Evolutionary conservation across 2,113 vertebrate genomes (phyloP).

Genomic region (Dolichallabes microphthalmus): DNA sequence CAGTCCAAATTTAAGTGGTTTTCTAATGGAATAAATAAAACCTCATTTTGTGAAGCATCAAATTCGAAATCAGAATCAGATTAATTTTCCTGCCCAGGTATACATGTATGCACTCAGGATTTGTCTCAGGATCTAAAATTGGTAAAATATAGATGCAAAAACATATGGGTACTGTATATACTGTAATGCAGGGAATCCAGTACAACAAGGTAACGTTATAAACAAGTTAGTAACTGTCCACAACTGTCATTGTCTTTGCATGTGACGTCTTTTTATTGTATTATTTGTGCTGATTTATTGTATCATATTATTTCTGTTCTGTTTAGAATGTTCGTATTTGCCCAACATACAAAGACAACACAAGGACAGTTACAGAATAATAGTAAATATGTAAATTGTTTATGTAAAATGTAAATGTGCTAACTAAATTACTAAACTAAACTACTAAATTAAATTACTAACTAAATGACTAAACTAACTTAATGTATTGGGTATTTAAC

Average conservation of each 20-base stretch:
- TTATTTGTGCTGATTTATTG: no score
- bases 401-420: neutral
- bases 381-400: neutral
- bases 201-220: neutral
- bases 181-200: neutral
- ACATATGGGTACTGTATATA: neutral
- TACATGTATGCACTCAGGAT: neutral
- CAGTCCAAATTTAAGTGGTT: neutral
- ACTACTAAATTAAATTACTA: no score
- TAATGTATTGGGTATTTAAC: neutral
- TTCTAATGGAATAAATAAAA: neutral
- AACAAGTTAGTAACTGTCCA: neutral
- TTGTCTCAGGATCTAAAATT: neutral
- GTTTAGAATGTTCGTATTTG: no score
- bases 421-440: neutral
- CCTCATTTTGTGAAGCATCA: neutral
- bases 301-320: no score
- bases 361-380: no score
- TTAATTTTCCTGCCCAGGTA: neutral
- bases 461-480: neutral
- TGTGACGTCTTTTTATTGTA: no score
- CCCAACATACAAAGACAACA: neutral
- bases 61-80: neutral
- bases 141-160: neutral
- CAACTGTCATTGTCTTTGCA: no score